These are phyloP conservation scores for Argyrosomus japonicus DNA, from an alignment of 2,113 vertebrate genomes.

Conservation along the genomic window DNA sequence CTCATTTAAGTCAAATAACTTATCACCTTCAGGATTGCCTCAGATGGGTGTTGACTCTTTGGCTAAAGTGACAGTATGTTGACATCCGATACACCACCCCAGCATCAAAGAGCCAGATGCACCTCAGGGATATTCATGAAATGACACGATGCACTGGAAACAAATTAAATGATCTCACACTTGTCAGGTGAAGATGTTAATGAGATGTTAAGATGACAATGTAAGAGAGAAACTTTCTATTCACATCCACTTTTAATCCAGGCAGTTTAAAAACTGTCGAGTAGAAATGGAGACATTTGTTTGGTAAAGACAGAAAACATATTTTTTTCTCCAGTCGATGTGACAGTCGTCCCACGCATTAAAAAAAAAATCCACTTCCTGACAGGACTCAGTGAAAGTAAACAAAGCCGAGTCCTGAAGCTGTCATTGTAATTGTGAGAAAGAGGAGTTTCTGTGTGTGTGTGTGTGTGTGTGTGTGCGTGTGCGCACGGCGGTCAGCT, in stretches of 20 bases:
- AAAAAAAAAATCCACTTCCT: conserved; percentile 17
- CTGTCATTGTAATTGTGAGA: conserved; percentile 34
- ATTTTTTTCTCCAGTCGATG: conserved; percentile 7
- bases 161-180: background rate
- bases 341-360: background rate
- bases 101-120: background rate
- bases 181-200: conserved; percentile 4
- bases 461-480: conserved; percentile 1
- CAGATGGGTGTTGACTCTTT: background rate
- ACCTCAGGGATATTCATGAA: background rate
- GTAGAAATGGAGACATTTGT: background rate
- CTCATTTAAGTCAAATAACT: no score
- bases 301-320: conserved; percentile 6
- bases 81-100: background rate
- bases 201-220: conserved; percentile 1
- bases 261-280: background rate
- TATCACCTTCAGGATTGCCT: no score
- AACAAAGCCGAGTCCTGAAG: conserved; percentile 35
- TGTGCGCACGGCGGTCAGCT: conserved; percentile 42
- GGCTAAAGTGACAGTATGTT: background rate
- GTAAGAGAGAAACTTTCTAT: background rate
- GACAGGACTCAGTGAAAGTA: conserved; percentile 33
- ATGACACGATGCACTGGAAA: conserved; percentile 1
- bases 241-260: background rate
- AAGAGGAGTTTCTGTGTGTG: background rate